Evolutionary conservation across 1,140 invertebrate species (phyloP), one percentile per base, ranked within the genome.

Genomic region (Zaprionus kolodkinae): DNA sequence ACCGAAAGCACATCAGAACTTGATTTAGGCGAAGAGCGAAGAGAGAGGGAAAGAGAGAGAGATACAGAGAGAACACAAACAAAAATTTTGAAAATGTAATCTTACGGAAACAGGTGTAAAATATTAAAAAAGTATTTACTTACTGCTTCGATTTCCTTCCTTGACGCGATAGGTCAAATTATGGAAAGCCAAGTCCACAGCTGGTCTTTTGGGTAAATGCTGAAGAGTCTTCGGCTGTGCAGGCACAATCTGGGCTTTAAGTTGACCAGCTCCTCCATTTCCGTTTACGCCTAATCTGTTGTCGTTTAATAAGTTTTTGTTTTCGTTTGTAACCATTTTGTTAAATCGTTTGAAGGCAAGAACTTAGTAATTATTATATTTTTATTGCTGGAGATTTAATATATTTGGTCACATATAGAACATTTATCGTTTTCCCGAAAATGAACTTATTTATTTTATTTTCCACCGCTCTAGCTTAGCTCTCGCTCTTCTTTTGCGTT

Each of bases 161-260:
- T 95, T 94, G n/a, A 98, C 97, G 69, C 95, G 96, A 93, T 98
- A 98, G 1, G 94, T 95, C 64, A 98, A 93, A 86, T 98, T 95
- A 15, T 95, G 95, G 93, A 98, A 98, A 61, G 96, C 96, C 91
- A 98, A 94, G 90, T 98, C 97, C 71, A 98, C 97, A 56, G 97
- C 96, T 45, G 96, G 96, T 84, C 97, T 94, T 91, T 96, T 95
- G 9, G 96, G 96, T 64, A 98, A 94, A 92, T 97, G 96, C 56
- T 96, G 96, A 45, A 97, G 94, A 5, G 95, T 96, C 93, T 96
- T 97, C 13, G 95, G 95, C 92, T 96, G 96, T 12, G 94, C 92
- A 21, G 95, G 95, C 7, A 93, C 90, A 52, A 92, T 89, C 64
- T 92, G 91, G 15, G 91, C 67, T 77, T 92, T 92, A 7, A 72